Percentiles rank a stretch among this genome's conserved stretches.
Evolutionary conservation across 2,888 invertebrate genomes (phyloP).

Genomic region (Caenorhabditis virilis): DNA sequence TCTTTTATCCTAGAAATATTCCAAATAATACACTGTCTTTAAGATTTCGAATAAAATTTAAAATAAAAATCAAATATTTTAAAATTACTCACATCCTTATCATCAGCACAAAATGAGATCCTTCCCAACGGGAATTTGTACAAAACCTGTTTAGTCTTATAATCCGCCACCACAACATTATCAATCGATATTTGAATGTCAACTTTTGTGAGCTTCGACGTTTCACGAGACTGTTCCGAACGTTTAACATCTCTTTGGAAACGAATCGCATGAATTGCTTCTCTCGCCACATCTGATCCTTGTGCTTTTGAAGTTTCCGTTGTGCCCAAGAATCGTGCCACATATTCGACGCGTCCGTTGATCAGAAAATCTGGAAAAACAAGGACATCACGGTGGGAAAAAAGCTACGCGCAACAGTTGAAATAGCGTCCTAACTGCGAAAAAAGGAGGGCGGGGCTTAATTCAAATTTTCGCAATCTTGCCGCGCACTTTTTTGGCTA

Average conservation of each 20-base stretch:
- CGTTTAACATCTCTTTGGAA: conserved; percentile 72
- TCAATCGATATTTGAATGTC: conserved; percentile 96
- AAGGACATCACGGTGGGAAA: background rate
- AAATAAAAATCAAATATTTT: conserved; percentile 1
- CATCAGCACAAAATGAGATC: conserved; percentile 98
- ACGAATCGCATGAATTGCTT: conserved; percentile 87
- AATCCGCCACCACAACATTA: conserved; percentile 88
- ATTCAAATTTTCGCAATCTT: too few relatives aligned
- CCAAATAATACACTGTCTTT: background rate
- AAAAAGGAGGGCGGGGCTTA: conserved; percentile 1
- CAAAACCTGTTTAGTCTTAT: conserved; percentile 76
- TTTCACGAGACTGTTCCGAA: conserved; percentile 79
- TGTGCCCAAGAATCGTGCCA: conserved; percentile 95
- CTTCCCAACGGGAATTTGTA: conserved; percentile 94
- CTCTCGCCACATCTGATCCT: conserved; percentile 95
- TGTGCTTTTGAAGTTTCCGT: conserved; percentile 93
- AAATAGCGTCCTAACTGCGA: too few relatives aligned
- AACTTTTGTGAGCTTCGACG: conserved; percentile 80
- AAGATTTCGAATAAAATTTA: conserved; percentile 1
- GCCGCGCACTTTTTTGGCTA: too few relatives aligned
- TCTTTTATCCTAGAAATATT: conserved; percentile 78
- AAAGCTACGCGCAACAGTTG: too few relatives aligned
- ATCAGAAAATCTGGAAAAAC: conserved; percentile 80
- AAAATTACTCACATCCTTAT: conserved; percentile 75
- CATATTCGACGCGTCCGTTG: conserved; percentile 92